Base-by-base conservation (phyloP, 2,797 vertebrate genomes). In the Dallia pectoralis region DNA sequence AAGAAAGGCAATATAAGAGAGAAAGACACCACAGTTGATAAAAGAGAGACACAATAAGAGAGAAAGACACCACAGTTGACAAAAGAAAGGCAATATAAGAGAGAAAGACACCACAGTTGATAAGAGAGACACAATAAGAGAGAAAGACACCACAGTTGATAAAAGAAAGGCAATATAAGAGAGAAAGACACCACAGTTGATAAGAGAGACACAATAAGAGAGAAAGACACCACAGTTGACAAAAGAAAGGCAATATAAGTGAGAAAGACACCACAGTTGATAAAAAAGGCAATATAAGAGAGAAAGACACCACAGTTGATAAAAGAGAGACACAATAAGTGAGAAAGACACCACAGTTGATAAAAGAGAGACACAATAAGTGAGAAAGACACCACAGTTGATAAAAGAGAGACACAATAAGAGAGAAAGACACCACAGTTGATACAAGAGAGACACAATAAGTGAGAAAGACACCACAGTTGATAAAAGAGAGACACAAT, bases 1-100 rank as follows among this genome's bases (percentile, higher is more conserved):
- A 84, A 77, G 29, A n/a, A 76, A 78, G 29, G 76, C 69, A 69
- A 71, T 74, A 18, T 48, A 73, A 73, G 32, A 64, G 40, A 16
- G 67, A 40, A 14, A 61, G 30, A 5, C 3, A 66, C 61, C 25
- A 62, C 77, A 79, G 61, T 75, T 81, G 82, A n/a, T n/a, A n/a
- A n/a, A n/a, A n/a, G n/a, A n/a, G n/a, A n/a, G n/a, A n/a, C 80
- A 87, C 85, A 70, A 65, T 73, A 79, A 81, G 75, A 49, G 67
- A 75, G 80, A 75, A 77, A 81, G 79, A 85, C 81, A 40, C 36
- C 5, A 40, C 36, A 40, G 36, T 40, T 40, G 36, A 5, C 9
- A 40, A 81, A 84, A 77, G 29, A n/a, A 76, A 78, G 29, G 76
- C 69, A 69, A 71, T 74, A 18, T 48, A 73, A 73, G 32, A 64